These are phyloP conservation scores for Palloptera scutellata DNA, from an alignment of 2,888 invertebrate genomes.

Conservation along the genomic window DNA sequence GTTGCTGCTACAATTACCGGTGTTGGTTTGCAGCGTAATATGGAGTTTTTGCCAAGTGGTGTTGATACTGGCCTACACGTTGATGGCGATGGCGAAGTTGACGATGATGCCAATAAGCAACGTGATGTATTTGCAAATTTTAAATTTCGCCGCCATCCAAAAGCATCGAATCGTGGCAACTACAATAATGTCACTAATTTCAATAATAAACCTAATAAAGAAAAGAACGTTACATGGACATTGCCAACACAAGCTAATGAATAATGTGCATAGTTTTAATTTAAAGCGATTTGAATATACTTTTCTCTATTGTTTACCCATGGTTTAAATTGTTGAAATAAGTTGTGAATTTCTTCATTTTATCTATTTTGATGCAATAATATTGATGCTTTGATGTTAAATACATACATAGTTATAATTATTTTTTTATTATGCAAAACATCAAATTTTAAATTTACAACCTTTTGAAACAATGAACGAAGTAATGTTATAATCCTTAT, in stretches of 20 bases:
- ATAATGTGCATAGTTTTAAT: background rate
- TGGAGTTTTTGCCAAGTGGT: slow-evolving; percentile 38
- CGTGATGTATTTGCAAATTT: slow-evolving; percentile 60
- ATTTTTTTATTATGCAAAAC: no score
- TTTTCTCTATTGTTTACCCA: slow-evolving; percentile 37
- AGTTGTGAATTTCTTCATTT: background rate
- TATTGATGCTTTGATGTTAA: no score
- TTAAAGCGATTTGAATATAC: background rate
- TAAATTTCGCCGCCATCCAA: slow-evolving; percentile 53
- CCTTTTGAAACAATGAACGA: no score
- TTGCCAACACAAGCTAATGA: slow-evolving; percentile 41
- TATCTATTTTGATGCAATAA: no score
- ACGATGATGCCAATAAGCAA: slow-evolving; percentile 38
- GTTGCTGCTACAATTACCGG: slow-evolving; percentile 33
- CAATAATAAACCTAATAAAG: slow-evolving; percentile 43
- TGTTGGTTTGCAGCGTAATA: slow-evolving; percentile 50
- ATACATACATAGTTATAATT: no score
- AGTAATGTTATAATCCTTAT: no score
- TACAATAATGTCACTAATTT: slow-evolving; percentile 36
- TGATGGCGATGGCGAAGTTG: slow-evolving; percentile 10
- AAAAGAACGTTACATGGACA: slow-evolving; percentile 57
- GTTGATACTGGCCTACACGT: background rate
- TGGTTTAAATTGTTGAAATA: slow-evolving; percentile 30
- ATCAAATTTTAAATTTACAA: no score
- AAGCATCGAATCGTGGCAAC: slow-evolving; percentile 47